Base-by-base conservation (phyloP, 2,888 invertebrate genomes). In the Amiota minor region DNA sequence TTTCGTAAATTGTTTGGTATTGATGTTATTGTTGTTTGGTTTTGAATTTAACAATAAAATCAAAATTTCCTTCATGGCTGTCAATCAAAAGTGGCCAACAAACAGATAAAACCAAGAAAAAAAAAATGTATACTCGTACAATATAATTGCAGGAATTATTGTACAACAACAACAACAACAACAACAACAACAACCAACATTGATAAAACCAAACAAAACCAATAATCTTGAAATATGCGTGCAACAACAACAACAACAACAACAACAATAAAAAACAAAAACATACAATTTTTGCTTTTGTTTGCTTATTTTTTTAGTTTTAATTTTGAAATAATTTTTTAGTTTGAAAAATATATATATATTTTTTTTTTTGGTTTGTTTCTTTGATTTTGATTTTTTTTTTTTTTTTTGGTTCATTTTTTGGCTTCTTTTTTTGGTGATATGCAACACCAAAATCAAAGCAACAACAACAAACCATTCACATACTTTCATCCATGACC, bases 401-500 rank as follows among this genome's bases (percentile, higher is more conserved):
- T 65, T 65, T 65, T 65, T 65, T 46, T 12, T 14, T 9, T 23
- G 16, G n/a, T n/a, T n/a, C n/a, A 50, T 50, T 67, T 35, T 35
- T 35, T 35, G 2, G 2, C 6, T 35, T 35, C 10, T n/a, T 62
- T 62, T 35, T 62, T 35, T 23, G 14, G 12, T 35, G 45, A 20
- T 9, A 68, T 68, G 20, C 53, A 68, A 16, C 50, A 68, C 18
- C 6, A 16, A 50, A 35, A 3, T 53, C 70, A 62, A 71, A 69
- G 68, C 46, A 45, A 69, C 72, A 76, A 64, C 53, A 45, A 11
- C 65, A 67, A 67, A 49, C 11, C 49, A 67, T 67, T 67, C 49
- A 49, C 49, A 74, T 74, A 88, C 87, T 88, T 87, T 88, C 86
- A 88, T 88, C 84, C 84, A 76, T 87, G 87, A 87, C 88, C 87